A percentile compares a stretch with the other conserved stretches of the same genome.
Evolutionary conservation across 2,113 vertebrate species (phyloP).

Genomic region (Prionailurus viverrinus): DNA sequence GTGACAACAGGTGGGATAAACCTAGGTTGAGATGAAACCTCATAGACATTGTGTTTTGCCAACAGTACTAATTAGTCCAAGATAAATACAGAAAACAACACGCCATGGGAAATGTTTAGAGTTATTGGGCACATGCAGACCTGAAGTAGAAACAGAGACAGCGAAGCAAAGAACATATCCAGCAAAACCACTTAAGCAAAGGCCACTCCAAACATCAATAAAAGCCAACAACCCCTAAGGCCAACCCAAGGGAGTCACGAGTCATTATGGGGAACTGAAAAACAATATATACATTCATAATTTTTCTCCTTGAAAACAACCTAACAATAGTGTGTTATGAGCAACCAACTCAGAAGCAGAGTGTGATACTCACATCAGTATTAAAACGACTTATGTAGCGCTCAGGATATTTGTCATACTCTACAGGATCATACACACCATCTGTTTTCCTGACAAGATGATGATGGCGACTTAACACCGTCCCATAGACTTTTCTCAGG

Average conservation of each 20-base stretch:
- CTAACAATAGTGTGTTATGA: background rate
- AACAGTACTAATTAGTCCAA: background rate
- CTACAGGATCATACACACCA: constrained; percentile 93
- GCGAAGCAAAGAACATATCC: background rate
- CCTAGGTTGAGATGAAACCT: background rate
- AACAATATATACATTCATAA: background rate
- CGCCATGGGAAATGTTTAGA: background rate
- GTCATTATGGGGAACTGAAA: background rate
- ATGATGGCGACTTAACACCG: constrained; percentile 97
- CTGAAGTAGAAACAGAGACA: constrained; percentile 13
- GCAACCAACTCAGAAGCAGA: background rate
- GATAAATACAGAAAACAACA: background rate
- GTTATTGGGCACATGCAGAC: background rate
- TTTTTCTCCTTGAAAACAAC: background rate
- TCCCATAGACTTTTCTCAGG: constrained; percentile 95
- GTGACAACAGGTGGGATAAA: background rate
- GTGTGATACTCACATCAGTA: constrained; percentile 91
- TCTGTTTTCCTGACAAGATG: constrained; percentile 97
- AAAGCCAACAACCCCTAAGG: background rate
- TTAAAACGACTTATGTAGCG: constrained; percentile 96
- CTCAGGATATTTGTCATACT: constrained; percentile 96
- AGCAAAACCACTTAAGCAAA: background rate
- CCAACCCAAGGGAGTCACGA: background rate
- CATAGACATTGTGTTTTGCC: background rate
- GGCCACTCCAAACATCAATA: background rate